A percentile compares a stretch with the other conserved stretches of the same genome.
phyloP scores from a whole-genome alignment of 2,113 vertebrate species.

The Zosterops hypoxanthus region DNA sequence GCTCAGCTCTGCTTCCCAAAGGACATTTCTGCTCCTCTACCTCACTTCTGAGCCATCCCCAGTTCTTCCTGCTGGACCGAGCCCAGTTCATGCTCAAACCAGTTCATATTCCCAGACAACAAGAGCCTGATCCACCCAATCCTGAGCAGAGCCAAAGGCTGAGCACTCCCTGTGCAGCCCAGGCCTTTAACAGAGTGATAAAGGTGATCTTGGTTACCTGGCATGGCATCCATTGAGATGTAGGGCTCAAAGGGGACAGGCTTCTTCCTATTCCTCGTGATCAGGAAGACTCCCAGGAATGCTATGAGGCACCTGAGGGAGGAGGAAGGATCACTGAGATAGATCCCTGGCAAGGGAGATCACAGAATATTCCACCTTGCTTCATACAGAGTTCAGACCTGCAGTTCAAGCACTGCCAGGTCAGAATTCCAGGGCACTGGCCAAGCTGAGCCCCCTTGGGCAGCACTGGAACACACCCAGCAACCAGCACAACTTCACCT shows the following conservation, averaged over 20 bases:
- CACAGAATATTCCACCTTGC: neutral
- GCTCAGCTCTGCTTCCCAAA: neutral
- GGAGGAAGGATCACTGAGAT: neutral
- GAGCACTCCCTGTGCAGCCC: neutral
- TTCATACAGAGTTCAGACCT: neutral
- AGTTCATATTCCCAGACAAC: neutral
- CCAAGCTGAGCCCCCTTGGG: neutral
- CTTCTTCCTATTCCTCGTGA: conserved; percentile 88
- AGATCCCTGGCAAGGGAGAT: neutral
- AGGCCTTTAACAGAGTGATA: rapidly evolving
- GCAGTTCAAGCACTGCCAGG: neutral
- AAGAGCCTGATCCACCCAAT: rapidly evolving
- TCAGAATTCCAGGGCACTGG: neutral
- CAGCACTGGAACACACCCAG: neutral
- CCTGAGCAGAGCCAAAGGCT: neutral
- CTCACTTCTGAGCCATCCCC: neutral
- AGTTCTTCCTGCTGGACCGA: neutral
- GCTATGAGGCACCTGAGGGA: conserved; percentile 82
- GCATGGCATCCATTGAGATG: conserved; percentile 91
- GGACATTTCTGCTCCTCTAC: neutral
- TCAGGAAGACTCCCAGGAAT: conserved; percentile 91
- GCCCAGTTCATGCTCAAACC: neutral
- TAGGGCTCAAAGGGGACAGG: conserved; percentile 90
- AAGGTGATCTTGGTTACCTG: conserved; percentile 75
- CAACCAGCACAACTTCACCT: neutral